These are phyloP conservation scores for Pyrrhia umbra DNA, from an alignment of 2,888 invertebrate species.

Conservation along the genomic window DNA sequence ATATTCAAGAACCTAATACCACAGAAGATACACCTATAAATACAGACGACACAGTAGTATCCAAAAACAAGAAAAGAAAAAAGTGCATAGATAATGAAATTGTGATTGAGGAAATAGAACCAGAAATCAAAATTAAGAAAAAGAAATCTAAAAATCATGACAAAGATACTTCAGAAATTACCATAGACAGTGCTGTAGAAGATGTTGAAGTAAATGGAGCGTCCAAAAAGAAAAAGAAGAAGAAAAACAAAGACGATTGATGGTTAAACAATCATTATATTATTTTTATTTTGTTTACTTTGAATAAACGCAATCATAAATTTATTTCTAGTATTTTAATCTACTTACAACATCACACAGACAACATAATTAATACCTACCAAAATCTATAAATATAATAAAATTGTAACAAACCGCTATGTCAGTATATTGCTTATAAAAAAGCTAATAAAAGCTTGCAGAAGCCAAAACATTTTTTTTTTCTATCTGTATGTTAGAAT, in stretches of 20 bases:
- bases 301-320: conserved; percentile 19
- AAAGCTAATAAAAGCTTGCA: no score
- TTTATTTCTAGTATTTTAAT: neutral
- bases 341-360: no score
- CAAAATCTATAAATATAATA: no score
- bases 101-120: conserved; percentile 17
- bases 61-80: conserved; percentile 65
- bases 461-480: no score
- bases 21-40: neutral
- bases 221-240: conserved; percentile 58
- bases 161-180: conserved; percentile 9
- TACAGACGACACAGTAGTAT: conserved; percentile 14
- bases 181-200: neutral
- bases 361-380: no score
- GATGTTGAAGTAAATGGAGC: conserved; percentile 16
- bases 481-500: no score
- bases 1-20: conserved; percentile 30
- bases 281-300: conserved; percentile 12
- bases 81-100: conserved; percentile 34
- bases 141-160: conserved; percentile 29
- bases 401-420: no score
- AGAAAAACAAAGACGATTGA: conserved; percentile 45
- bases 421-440: no score
- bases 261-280: neutral
- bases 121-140: conserved; percentile 27